These are phyloP conservation scores for Elaphurus davidianus DNA, from an alignment of 2,113 vertebrate genomes.

Conservation along the genomic window DNA sequence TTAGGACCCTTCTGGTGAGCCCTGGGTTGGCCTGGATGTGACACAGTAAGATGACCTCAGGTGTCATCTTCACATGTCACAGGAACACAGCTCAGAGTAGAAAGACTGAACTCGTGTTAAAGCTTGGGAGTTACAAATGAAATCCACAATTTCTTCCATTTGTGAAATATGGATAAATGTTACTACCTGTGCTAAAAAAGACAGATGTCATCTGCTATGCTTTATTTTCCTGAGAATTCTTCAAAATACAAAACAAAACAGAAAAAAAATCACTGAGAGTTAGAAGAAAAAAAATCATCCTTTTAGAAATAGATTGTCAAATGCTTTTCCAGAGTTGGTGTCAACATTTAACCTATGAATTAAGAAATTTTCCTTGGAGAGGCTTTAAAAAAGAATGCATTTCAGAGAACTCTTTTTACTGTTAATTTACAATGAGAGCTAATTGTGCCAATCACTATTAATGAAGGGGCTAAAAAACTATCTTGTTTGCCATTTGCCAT, in stretches of 20 bases:
- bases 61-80: background rate
- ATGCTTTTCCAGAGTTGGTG: background rate
- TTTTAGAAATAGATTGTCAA: background rate
- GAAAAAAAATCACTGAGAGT: background rate
- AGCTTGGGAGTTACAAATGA: background rate
- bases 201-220: background rate
- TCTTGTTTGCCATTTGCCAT: background rate
- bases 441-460: background rate
- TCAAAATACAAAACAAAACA: background rate
- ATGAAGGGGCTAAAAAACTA: background rate
- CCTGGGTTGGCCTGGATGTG: background rate
- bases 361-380: background rate
- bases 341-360: background rate
- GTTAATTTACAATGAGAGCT: background rate
- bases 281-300: background rate
- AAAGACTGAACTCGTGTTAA: background rate
- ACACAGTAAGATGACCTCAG: background rate
- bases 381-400: background rate
- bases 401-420: background rate
- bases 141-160: background rate
- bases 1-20: background rate
- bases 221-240: slow-evolving; percentile 10
- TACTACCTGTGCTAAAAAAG: background rate
- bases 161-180: background rate
- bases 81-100: background rate